phyloP scores from a whole-genome alignment of 2,888 invertebrate genomes.

The Papilio demoleus region DNA sequence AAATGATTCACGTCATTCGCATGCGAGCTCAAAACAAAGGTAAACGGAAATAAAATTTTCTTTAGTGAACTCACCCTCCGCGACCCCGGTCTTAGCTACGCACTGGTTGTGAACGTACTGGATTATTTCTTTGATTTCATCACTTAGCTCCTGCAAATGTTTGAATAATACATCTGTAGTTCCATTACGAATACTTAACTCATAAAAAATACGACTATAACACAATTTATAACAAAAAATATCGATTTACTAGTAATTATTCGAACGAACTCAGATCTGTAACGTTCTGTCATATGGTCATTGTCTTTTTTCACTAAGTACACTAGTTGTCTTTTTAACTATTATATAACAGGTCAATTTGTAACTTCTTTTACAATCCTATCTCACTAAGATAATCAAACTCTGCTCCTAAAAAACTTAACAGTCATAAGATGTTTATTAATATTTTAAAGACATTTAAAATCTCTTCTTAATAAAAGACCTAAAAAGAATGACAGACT shows the following conservation, averaged over 20 bases:
- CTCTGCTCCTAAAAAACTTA: neutral
- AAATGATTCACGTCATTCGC: constrained; percentile 70
- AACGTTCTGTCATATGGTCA: too few species aligned
- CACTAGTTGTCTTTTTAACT: too few species aligned
- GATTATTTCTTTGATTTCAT: constrained; percentile 81
- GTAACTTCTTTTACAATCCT: neutral
- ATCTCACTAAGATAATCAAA: neutral
- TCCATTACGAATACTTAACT: neutral
- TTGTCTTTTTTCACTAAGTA: too few species aligned
- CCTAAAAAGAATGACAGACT: constrained; percentile 9
- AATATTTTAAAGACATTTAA: neutral
- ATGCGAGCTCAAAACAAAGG: constrained; percentile 73
- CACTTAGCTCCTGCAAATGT: constrained; percentile 75
- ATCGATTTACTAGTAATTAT: too few species aligned
- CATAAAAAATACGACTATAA: too few species aligned
- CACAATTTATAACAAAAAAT: too few species aligned
- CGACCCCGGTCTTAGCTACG: constrained; percentile 74
- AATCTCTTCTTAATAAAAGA: constrained; percentile 13
- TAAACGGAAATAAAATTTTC: constrained; percentile 66
- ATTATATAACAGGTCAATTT: neutral
- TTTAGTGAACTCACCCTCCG: constrained; percentile 76
- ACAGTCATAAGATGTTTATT: too few species aligned
- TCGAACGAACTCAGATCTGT: too few species aligned
- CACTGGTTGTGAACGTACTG: constrained; percentile 78
- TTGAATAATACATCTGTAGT: constrained; percentile 45